Base-by-base conservation (phyloP, 2,888 invertebrate species). In the Ectemnius continuus region DNA sequence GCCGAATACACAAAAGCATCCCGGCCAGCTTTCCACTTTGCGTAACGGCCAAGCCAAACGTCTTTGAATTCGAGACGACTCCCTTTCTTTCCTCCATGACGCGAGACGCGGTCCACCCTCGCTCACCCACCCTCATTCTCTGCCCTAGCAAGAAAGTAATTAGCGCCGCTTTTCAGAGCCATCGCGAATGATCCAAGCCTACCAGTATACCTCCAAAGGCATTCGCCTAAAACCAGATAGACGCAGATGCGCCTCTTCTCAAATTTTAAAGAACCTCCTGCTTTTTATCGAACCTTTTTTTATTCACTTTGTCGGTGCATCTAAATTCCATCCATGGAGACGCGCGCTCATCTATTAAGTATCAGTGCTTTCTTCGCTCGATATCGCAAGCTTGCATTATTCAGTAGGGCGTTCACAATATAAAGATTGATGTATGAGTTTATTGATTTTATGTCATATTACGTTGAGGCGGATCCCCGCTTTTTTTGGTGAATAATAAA, bases 1-100 rank as follows among this genome's bases (percentile, higher is more conserved):
- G 47, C 66, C 66, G 71, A 77, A 74, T 80, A 78, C 75, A 78
- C 80, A 74, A 76, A 78, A 73, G 76, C 71, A 69, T 26, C 62
- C 65, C 66, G 65, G 47, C 58, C 57, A 59, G 58, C 66, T 79
- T 68, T 64, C 70, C 67, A 63, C 64, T 75, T 79, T 70, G 46
- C 26, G 36, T 6, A 36, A 36, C 36, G 57, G 56, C 63, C 26
- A 57, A 63, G 72, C 68, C 65, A 70, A 82, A 72, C 68, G 62
- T 74, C 72, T 67, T 77, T 67, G 62, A 69, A 73, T 59, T 62
- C 60, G 18, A 56, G 56, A 45, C 58, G 46, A 36, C 48, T 23
- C 58, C 57, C 61, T 68, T 47, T 66, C 58, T 57, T 59, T 60
- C 11, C 59, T 5, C n/a, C 28, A 13, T 16, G 11, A 11, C 36